A percentile compares a stretch with the other conserved stretches of the same genome.
phyloP scores from a whole-genome alignment of 2,888 invertebrate genomes.

The Ennomos quercinarius region DNA sequence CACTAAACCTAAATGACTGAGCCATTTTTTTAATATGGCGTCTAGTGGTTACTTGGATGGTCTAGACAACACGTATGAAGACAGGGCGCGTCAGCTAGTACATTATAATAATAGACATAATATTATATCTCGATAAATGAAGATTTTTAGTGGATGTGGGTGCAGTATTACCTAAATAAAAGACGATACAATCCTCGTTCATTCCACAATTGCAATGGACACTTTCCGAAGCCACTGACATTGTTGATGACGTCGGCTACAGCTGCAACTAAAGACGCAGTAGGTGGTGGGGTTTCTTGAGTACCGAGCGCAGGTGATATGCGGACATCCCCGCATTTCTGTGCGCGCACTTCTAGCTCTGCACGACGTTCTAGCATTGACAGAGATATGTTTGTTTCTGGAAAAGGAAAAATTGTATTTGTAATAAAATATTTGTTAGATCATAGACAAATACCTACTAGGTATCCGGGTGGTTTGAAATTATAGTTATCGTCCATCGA shows the following conservation, averaged over 20 bases:
- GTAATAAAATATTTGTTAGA: no score
- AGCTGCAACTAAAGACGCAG: constrained; percentile 59
- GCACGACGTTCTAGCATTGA: constrained; percentile 67
- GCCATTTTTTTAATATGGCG: no score
- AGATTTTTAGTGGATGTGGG: no score
- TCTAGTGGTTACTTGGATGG: no score
- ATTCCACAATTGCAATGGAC: constrained; percentile 70
- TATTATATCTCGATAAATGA: no score
- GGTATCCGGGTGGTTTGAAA: no score
- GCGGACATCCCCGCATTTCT: constrained; percentile 61
- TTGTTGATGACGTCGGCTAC: constrained; percentile 68
- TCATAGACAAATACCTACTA: no score
- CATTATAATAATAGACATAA: no score
- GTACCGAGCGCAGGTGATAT: constrained; percentile 48
- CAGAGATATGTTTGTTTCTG: constrained; percentile 72
- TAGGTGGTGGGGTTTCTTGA: constrained; percentile 54
- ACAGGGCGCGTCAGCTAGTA: no score
- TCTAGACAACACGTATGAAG: no score
- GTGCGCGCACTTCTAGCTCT: constrained; percentile 72
- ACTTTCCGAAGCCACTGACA: constrained; percentile 56
- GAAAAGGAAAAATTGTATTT: constrained; percentile 33
- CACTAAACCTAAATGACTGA: no score
- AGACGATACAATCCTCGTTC: constrained; percentile 71
- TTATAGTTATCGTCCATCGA: no score
- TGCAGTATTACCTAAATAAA: constrained; percentile 64